phyloP scores from a whole-genome alignment of 1,140 invertebrate genomes.

The Protaetia brevitarsis region DNA sequence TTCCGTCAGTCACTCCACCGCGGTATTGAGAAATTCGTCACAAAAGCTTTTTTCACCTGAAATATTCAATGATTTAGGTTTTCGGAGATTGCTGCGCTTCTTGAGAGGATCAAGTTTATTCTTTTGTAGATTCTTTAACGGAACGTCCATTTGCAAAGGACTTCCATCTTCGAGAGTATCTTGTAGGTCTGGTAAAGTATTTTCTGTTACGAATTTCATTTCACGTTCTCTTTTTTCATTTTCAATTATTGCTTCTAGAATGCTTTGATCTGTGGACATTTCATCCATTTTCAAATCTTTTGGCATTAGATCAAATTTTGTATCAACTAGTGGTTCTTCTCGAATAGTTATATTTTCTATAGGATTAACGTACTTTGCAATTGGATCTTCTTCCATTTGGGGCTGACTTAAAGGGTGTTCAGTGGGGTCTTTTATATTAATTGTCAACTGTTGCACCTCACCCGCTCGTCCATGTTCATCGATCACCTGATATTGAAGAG shows the following conservation, averaged over 20 bases:
- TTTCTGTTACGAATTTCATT: conserved; percentile 9
- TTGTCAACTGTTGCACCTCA: conserved; percentile 38
- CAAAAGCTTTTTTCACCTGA: not conserved
- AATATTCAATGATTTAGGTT: not conserved
- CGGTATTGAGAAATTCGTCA: not conserved
- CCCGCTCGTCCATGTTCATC: conserved; percentile 41
- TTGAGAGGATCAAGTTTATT: not conserved
- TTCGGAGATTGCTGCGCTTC: not conserved
- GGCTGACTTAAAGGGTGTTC: conserved; percentile 45
- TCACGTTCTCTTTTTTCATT: conserved; percentile 11
- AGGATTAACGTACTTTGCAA: conserved; percentile 19
- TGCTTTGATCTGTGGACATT: conserved; percentile 2
- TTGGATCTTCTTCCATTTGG: conserved; percentile 10
- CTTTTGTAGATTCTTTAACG: not conserved
- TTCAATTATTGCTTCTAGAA: conserved; percentile 19
- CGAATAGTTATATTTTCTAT: conserved; percentile 10
- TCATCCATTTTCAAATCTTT: conserved; percentile 17
- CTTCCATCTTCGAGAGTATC: not conserved
- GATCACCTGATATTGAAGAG: conserved; percentile 41
- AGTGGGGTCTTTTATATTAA: conserved; percentile 55
- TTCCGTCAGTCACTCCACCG: not conserved
- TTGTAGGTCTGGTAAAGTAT: not conserved
- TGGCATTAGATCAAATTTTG: not conserved
- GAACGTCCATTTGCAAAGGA: not conserved
- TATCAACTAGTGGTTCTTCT: not conserved